Evolutionary conservation across 2,113 vertebrate species (phyloP), one percentile per base, ranked within the genome.

Genomic region (Cynocephalus volans): DNA sequence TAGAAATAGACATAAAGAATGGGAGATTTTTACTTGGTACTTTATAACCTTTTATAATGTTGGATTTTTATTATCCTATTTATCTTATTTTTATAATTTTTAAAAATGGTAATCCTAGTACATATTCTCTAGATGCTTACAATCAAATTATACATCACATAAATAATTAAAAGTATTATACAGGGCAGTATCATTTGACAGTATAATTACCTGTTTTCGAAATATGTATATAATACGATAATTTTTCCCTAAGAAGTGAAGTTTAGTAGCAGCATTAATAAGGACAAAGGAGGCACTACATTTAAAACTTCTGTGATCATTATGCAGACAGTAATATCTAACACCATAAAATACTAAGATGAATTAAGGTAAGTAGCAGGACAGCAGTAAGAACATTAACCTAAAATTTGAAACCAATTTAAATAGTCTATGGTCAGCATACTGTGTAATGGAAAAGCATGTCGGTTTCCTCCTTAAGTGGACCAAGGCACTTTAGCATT

Each of bases 401-500:
- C 76, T 97, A 82, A 95, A 95, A 90, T 97, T 79, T 95, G 97
- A 96, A 97, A 85, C 84, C 83, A 95, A 97, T 97, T 97, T 97
- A 93, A 97, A 96, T 96, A 93, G 92, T 94, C 87, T 77, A 48
- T 88, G 93, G 86, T 95, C 96, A 97, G 96, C 92, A 41, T 90
- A 95, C 62, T 92, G 54, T 52, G 24, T 97, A 97, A 97, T 85
- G 58, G 67, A 87, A 97, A 97, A 95, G 60, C 58, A 73, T 48
- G 79, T 95, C 95, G 82, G 83, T 89, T 88, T 90, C 96, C 50
- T 87, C 45, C 76, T 88, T 92, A 95, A 93, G 85, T 87, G 73
- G 60, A 81, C 79, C 60, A 67, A 83, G 96, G 6, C 45, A 88
- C n/a, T 92, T 96, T 58, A 77, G 28, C 24, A 92, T 56, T 83